phyloP scores from a whole-genome alignment of 1,140 invertebrate genomes.

The Oppia nitens region DNA sequence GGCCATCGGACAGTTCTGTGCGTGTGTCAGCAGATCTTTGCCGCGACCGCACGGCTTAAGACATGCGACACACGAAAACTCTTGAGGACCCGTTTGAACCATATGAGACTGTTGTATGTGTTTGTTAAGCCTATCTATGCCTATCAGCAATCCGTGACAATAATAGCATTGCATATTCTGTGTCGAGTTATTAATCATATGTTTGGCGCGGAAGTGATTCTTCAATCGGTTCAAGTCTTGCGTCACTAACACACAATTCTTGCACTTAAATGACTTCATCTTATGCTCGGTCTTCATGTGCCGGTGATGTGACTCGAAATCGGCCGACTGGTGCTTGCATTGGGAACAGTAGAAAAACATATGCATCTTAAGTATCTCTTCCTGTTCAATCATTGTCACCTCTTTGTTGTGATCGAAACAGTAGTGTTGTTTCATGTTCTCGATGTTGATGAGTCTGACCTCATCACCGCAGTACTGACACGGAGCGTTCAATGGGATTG shows the following conservation, averaged over 20 bases:
- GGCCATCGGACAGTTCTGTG: slow-evolving; percentile 20
- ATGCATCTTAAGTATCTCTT: slow-evolving; percentile 17
- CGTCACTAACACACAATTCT: slow-evolving; percentile 22
- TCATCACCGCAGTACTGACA: slow-evolving; percentile 23
- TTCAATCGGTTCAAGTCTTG: slow-evolving; percentile 20
- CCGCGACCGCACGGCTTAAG: slow-evolving; percentile 21
- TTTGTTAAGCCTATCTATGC: slow-evolving; percentile 23
- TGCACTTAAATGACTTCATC: slow-evolving; percentile 23
- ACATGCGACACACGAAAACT: slow-evolving; percentile 24
- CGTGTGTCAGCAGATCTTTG: slow-evolving; percentile 22
- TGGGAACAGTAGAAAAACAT: slow-evolving; percentile 22
- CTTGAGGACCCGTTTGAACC: slow-evolving; percentile 22
- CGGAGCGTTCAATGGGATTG: slow-evolving; percentile 20
- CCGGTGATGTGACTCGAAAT: slow-evolving; percentile 21
- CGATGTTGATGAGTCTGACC: slow-evolving; percentile 19
- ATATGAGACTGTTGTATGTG: slow-evolving; percentile 24
- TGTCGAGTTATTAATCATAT: slow-evolving; percentile 21
- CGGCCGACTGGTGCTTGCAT: slow-evolving; percentile 19
- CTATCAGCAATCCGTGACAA: slow-evolving; percentile 23
- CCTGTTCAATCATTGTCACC: slow-evolving; percentile 19
- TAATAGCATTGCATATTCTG: slow-evolving; percentile 24
- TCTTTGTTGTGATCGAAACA: slow-evolving; percentile 20
- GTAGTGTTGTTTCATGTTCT: slow-evolving; percentile 23
- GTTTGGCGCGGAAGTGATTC: slow-evolving; percentile 23
- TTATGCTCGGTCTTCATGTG: slow-evolving; percentile 23